Evolutionary conservation across 1,140 invertebrate genomes (phyloP), one percentile per base, ranked within the genome.

Genomic region (Drosophila kepulauana): DNA sequence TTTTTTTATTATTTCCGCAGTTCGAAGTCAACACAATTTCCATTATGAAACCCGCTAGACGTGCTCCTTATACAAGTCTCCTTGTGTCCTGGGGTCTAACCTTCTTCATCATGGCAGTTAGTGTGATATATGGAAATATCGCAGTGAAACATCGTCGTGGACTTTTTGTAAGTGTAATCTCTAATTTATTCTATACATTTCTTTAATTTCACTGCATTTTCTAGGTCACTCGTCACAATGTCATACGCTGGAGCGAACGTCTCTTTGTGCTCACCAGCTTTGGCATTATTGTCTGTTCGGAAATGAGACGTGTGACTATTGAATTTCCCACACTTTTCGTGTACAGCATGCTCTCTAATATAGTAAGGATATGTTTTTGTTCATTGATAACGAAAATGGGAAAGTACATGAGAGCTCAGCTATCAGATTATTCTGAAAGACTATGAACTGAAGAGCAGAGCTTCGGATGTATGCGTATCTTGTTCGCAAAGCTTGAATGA

Each of bases 161-260:
- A 20, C 61, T 73, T 3, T 82, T 80, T 38, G 79, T 70, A 46
- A 78, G 65, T 79, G 1, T 8, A n/a, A 5, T 46, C 8, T 2
- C 15, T 0, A 1, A 41, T 30, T 11, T 51, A 43, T 28, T 16
- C 1, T 16, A 43, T 41, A 1, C 35, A 25, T 52, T 54, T 11
- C 35, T n/a, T 1, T 1, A 11, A 13, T 7, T 38, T 1, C 1
- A 0, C 3, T 28, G 0, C 2, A 30, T 10, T 35, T 52, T 25
- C 11, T 13, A 80, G 78, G 25, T 80, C 3, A 28, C 38, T 2
- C 78, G 78, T 2, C 57, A 69, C 43, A 77, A 68, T 61, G 16
- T 77, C 1, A 79, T 79, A 38, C 69, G 74, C 13, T 79, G 78
- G 78, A 79, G 78, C 33, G 78, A 79, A 41, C 68, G 78, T 2